Percentiles rank a stretch among this genome's conserved stretches.
Evolutionary conservation across 1,140 invertebrate genomes (phyloP).

Genomic region (Mamestra configurata): DNA sequence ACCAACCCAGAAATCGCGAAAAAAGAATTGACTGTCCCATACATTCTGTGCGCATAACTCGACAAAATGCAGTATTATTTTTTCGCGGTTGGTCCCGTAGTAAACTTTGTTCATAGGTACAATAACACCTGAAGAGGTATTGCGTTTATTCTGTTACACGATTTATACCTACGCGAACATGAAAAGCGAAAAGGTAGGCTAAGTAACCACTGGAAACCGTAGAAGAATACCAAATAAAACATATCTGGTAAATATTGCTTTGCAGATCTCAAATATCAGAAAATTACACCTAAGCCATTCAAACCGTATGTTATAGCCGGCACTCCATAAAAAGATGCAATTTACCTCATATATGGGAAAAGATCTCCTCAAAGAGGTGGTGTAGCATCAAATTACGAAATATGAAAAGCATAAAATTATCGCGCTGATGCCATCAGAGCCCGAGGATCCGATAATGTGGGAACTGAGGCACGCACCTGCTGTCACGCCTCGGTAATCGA

Average conservation of each 20-base stretch:
- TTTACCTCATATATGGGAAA: constrained; percentile 7
- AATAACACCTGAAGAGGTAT: too few relatives aligned
- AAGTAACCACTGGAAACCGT: too few relatives aligned
- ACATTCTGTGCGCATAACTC: too few relatives aligned
- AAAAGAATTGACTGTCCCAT: too few relatives aligned
- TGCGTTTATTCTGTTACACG: too few relatives aligned
- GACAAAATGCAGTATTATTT: too few relatives aligned
- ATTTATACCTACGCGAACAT: too few relatives aligned
- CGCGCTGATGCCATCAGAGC: constrained; percentile 45
- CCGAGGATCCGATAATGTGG: constrained; percentile 59
- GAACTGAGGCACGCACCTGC: constrained; percentile 57
- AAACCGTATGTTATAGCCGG: neutral
- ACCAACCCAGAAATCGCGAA: too few relatives aligned
- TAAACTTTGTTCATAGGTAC: too few relatives aligned
- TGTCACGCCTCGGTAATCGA: constrained; percentile 48
- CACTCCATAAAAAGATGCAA: neutral
- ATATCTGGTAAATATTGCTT: neutral
- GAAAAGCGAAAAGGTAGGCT: too few relatives aligned
- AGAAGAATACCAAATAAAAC: neutral
- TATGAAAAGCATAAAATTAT: constrained; percentile 60
- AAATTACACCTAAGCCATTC: neutral
- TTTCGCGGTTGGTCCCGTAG: too few relatives aligned
- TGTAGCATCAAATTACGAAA: constrained; percentile 51
- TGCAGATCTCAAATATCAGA: neutral
- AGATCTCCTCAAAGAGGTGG: neutral